Percentiles rank a stretch among this genome's conserved stretches.
Evolutionary conservation across 2,888 invertebrate genomes (phyloP).

Genomic region (Euzetes globulus): DNA sequence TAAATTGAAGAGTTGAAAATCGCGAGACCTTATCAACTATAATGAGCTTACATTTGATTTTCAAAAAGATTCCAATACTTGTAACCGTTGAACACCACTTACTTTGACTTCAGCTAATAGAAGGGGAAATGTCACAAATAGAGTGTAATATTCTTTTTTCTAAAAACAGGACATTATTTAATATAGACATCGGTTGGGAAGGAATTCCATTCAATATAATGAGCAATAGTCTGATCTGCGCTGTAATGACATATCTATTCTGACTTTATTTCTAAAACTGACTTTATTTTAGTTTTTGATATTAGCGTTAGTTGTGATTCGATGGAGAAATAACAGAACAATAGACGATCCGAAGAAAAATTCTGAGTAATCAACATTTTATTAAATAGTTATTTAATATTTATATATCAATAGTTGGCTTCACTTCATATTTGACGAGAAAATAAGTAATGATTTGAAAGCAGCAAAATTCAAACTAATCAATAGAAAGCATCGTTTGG

Average conservation of each 20-base stretch:
- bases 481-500: slow-evolving; percentile 19
- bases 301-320: slow-evolving; percentile 18
- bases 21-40: no score
- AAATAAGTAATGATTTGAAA: slow-evolving; percentile 2
- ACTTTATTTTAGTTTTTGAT: slow-evolving; percentile 7
- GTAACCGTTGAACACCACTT: no score
- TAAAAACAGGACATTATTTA: slow-evolving; percentile 22
- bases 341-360: neutral
- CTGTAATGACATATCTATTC: slow-evolving; percentile 1
- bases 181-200: slow-evolving; percentile 36
- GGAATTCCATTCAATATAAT: slow-evolving; percentile 35
- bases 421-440: slow-evolving; percentile 37
- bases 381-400: neutral
- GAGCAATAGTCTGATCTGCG: slow-evolving; percentile 28
- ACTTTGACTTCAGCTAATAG: no score
- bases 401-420: slow-evolving; percentile 35
- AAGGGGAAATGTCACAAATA: neutral
- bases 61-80: no score
- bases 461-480: neutral
- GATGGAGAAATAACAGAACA: slow-evolving; percentile 2
- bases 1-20: no score
- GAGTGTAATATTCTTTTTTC: slow-evolving; percentile 29
- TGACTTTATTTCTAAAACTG: neutral
- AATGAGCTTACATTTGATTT: no score
- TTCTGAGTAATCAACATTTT: neutral